Conservation (phyloP, 2,113 vertebrate species). For the Morone saxatilis region DNA sequence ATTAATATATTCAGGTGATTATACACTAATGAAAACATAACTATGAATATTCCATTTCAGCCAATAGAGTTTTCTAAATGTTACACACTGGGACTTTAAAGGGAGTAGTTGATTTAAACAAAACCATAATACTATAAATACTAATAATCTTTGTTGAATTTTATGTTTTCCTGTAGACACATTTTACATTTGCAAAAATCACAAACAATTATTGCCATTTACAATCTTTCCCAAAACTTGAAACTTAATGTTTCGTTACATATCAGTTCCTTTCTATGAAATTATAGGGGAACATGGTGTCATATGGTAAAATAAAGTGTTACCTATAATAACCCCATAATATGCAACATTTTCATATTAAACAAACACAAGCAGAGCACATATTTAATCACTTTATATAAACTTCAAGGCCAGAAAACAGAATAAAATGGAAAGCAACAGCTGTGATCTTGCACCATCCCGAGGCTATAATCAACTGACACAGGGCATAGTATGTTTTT, state of each 20-base stretch:
- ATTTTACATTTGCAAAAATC: neutral
- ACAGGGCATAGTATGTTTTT: constrained; percentile 66
- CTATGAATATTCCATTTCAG: no score
- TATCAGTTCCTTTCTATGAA: neutral
- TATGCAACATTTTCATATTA: neutral
- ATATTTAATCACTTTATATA: neutral
- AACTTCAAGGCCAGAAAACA: neutral
- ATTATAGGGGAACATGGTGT: neutral
- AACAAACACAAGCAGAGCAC: constrained; percentile 6
- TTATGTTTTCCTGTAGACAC: neutral
- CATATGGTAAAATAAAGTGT: neutral
- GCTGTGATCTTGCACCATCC: neutral
- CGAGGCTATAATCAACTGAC: constrained; percentile 60
- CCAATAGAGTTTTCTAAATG: no score
- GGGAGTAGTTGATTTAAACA: neutral
- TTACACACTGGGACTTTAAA: neutral
- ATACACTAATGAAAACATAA: no score
- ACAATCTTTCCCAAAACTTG: no score
- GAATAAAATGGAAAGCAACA: neutral
- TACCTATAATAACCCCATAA: neutral
- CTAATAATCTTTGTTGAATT: neutral
- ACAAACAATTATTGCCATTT: neutral
- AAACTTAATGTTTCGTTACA: no score
- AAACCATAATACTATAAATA: no score
- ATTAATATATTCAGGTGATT: no score